These are phyloP conservation scores for Scaptodrosophila lebanonensis DNA, from an alignment of 1,140 invertebrate species.

Conservation along the genomic window DNA sequence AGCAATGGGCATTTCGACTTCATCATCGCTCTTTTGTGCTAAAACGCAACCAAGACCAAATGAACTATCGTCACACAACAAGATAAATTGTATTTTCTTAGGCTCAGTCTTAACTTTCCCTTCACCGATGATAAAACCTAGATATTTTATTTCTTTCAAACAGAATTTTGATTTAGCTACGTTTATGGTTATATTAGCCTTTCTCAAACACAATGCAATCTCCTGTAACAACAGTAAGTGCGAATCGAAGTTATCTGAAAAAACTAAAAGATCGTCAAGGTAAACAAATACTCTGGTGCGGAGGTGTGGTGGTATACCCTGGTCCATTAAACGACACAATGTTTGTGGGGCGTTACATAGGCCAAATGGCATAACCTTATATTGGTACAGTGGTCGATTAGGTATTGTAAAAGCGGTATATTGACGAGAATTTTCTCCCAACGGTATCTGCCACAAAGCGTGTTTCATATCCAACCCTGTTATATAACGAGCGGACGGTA, in stretches of 20 bases:
- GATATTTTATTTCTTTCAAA: slow-evolving; percentile 35
- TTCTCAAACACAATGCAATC: slow-evolving; percentile 11
- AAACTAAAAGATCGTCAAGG: slow-evolving; percentile 78
- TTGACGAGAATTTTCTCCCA: slow-evolving; percentile 37
- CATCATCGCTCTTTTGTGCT: slow-evolving; percentile 12
- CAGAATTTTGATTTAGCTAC: slow-evolving; percentile 2
- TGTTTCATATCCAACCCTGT: slow-evolving; percentile 63
- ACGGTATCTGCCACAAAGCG: too few relatives aligned
- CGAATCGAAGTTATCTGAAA: slow-evolving; percentile 65
- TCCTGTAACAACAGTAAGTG: slow-evolving; percentile 71
- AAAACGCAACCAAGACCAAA: slow-evolving; percentile 77
- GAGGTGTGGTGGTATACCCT: slow-evolving; percentile 36
- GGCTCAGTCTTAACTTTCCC: slow-evolving; percentile 23
- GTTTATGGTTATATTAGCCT: too few relatives aligned
- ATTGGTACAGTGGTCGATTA: slow-evolving; percentile 55
- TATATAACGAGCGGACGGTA: slow-evolving; percentile 33
- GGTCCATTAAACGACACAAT: slow-evolving; percentile 77
- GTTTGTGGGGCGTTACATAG: too few relatives aligned
- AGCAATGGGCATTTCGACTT: slow-evolving; percentile 50
- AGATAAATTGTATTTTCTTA: slow-evolving; percentile 41
- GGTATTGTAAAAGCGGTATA: slow-evolving; percentile 78
- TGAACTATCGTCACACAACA: slow-evolving; percentile 64
- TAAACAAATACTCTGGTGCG: slow-evolving; percentile 57
- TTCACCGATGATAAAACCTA: slow-evolving; percentile 27
- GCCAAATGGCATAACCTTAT: too few relatives aligned